Conservation (phyloP, 2,888 invertebrate species). For the Drosophila stalkeri region DNA sequence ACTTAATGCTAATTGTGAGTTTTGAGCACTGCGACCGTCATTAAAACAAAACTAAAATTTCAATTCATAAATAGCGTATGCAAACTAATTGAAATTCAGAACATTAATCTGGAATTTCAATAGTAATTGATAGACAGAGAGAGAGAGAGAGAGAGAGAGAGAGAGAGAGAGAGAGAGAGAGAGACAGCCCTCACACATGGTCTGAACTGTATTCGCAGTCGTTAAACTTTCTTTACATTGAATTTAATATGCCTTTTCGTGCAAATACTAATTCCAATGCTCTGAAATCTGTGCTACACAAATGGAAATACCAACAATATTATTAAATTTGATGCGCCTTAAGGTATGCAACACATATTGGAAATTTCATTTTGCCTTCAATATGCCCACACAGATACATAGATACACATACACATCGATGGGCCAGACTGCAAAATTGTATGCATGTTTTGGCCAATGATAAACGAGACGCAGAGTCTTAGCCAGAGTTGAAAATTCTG, state of each 20-base stretch:
- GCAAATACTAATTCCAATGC: neutral
- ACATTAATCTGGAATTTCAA: neutral
- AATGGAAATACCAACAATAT: neutral
- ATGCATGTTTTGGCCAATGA: neutral
- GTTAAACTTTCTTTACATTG: neutral
- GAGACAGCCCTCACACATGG: no score
- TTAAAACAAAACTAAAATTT: slow-evolving; percentile 1
- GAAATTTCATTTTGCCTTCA: neutral
- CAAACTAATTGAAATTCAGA: neutral
- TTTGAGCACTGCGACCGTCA: neutral
- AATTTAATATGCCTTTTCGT: neutral
- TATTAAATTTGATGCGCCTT: neutral
- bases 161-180: no score
- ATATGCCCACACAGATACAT: neutral
- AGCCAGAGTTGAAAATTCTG: neutral
- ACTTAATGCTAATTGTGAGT: slow-evolving; percentile 19
- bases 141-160: neutral
- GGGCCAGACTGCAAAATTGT: neutral
- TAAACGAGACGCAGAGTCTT: neutral
- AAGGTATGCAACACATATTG: slow-evolving; percentile 36
- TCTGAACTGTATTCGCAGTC: neutral
- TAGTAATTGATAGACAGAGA: neutral
- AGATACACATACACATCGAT: no score
- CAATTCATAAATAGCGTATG: neutral
- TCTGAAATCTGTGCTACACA: neutral